Evolutionary conservation across 2,888 invertebrate species (phyloP), one percentile per base, ranked within the genome.

Genomic region (Polylopha cassiicola): DNA sequence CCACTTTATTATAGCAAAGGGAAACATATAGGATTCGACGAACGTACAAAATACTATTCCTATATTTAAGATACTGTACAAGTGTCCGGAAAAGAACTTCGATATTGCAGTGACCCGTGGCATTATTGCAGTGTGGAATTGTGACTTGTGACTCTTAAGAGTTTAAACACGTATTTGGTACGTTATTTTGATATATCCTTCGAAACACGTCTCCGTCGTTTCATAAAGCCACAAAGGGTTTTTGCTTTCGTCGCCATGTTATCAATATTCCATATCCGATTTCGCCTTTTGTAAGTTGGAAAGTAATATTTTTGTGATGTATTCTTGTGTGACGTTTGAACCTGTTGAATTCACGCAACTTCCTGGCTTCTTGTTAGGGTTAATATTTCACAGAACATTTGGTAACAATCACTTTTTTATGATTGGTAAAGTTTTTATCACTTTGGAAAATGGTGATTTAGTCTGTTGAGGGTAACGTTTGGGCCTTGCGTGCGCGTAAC

Each of bases 1-100:
- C 67, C 72, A 73, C 48, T 71, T 73, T 15, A 74, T 47, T 14
- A 76, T 41, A 3, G 63, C 55, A 28, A 71, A 58, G 2, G 70
- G 70, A 18, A 65, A 65, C 38, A 71, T 45, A 39, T 72, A 71
- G 0, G 67, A 60, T 46, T 75, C 74, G 2, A 74, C 47, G 26
- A 72, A 61, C 6, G 66, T 58, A 22, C 71, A 53, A 3, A 72
- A 14, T 14, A 70, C 50, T 8, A 74, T 57, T 3, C 65, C 53
- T 5, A 65, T 46, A 30, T 68, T 66, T 2, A 65, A 13, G 26
- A 62, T 27, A 3, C 52, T 50, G 22, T 50, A 44, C 3, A 59
- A 45, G 43, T 61, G 49, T 18, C 50, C 52, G 0, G 57, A 45
- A 10, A 69, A 48, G 43, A 61, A 53, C 43, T 46, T 58, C 3